These are phyloP conservation scores for Tautogolabrus adspersus DNA, from an alignment of 2,113 vertebrate genomes.

Conservation along the genomic window DNA sequence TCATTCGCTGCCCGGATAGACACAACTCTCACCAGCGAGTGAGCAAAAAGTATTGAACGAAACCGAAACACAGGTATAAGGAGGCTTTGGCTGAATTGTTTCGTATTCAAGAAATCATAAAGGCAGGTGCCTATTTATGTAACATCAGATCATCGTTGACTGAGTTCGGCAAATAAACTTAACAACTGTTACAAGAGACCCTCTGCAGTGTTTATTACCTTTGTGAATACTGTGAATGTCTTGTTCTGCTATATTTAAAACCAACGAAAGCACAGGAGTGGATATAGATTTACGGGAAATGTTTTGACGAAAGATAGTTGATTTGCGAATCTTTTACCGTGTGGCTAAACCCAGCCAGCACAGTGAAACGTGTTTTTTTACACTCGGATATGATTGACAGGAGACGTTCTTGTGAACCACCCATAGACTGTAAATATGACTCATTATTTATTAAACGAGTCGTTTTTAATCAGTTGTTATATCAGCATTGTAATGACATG, in stretches of 20 bases:
- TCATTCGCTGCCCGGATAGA: slow-evolving; percentile 8
- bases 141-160: not conserved
- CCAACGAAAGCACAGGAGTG: too few species aligned
- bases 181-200: not conserved
- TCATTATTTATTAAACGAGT: too few species aligned
- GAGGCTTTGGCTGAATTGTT: accelerated
- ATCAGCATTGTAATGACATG: not conserved
- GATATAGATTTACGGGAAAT: too few species aligned
- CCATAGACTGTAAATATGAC: too few species aligned
- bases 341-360: too few species aligned
- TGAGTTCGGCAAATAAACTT: slow-evolving; percentile 2
- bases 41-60: slow-evolving; percentile 3
- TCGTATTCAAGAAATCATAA: not conserved
- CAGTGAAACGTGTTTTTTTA: too few species aligned
- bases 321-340: too few species aligned
- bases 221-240: too few species aligned
- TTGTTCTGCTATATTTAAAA: too few species aligned
- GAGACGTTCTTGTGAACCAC: too few species aligned
- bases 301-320: too few species aligned
- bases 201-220: not conserved
- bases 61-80: not conserved
- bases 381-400: too few species aligned
- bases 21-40: not conserved
- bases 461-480: not conserved
- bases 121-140: accelerated